A percentile compares a stretch with the other conserved stretches of the same genome.
These are phyloP conservation scores for Gavialis gangeticus DNA, from an alignment of 2,113 vertebrate species.

Conservation along the genomic window DNA sequence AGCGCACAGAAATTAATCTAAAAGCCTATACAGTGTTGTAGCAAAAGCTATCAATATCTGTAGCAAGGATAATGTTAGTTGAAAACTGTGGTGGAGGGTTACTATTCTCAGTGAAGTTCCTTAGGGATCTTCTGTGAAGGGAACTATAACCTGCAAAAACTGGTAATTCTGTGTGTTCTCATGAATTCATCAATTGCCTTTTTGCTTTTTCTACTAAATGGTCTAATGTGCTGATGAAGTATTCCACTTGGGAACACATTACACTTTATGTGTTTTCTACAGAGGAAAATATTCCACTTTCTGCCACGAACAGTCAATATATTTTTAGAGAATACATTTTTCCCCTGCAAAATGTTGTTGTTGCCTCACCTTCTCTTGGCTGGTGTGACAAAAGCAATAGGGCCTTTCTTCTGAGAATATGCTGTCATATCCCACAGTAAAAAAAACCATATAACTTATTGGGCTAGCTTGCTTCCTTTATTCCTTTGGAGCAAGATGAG, in stretches of 20 bases:
- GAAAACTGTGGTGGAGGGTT: neutral
- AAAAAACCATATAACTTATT: neutral
- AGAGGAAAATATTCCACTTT: neutral
- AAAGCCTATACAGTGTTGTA: neutral
- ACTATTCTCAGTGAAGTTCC: neutral
- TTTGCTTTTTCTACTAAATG: neutral
- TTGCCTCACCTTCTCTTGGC: neutral
- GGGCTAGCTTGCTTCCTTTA: neutral
- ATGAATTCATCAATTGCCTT: neutral
- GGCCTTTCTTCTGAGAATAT: fast-evolving
- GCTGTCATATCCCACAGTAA: neutral
- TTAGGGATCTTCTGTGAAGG: neutral
- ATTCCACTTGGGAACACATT: neutral
- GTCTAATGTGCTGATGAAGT: neutral
- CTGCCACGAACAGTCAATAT: neutral
- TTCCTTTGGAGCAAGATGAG: neutral
- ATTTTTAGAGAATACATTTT: neutral
- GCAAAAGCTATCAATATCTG: neutral
- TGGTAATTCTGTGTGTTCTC: neutral
- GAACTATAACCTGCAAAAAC: neutral
- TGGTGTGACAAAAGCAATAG: neutral
- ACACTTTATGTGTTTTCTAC: neutral
- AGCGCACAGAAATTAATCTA: neutral
- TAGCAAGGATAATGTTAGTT: neutral
- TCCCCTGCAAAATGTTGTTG: neutral